phyloP scores from a whole-genome alignment of 2,888 invertebrate species.

The Phragmatobia fuliginosa region DNA sequence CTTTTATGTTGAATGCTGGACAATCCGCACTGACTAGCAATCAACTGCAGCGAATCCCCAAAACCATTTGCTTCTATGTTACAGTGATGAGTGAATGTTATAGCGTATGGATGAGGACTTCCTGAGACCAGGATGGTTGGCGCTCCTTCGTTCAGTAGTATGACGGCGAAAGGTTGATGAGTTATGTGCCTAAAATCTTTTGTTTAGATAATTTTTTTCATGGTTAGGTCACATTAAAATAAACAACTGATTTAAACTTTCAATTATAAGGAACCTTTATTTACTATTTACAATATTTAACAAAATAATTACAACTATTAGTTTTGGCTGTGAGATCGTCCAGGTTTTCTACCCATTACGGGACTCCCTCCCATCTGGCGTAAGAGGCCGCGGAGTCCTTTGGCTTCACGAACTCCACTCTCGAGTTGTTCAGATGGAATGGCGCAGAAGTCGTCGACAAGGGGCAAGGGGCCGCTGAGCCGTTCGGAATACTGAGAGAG shows the following conservation, averaged over 20 bases:
- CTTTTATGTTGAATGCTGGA: neutral
- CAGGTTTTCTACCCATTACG: conserved; percentile 90
- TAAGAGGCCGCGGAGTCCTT: conserved; percentile 92
- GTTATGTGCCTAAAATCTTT: too few species aligned
- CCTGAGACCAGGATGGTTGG: too few species aligned
- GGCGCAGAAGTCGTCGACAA: conserved; percentile 96
- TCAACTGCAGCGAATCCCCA: neutral
- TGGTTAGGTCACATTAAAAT: neutral
- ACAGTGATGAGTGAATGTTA: neutral
- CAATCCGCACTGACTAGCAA: too few species aligned
- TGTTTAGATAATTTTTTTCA: neutral
- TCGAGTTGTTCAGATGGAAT: conserved; percentile 92
- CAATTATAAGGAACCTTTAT: conserved; percentile 38
- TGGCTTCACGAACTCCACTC: conserved; percentile 88
- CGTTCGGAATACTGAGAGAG: conserved; percentile 88
- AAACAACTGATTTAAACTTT: neutral
- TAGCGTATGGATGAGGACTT: too few species aligned
- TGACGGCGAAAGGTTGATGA: too few species aligned
- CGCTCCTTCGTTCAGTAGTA: too few species aligned
- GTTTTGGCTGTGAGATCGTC: conserved; percentile 82
- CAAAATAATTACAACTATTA: conserved; percentile 46
- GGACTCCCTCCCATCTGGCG: conserved; percentile 95
- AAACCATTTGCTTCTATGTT: neutral
- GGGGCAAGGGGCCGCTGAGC: conserved; percentile 89
- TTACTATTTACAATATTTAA: conserved; percentile 39